Evolutionary conservation across 92 coral and sea anemone genomes (phyloP), one percentile per base, ranked within the genome.

Genomic region (Blastomussa wellsi): DNA sequence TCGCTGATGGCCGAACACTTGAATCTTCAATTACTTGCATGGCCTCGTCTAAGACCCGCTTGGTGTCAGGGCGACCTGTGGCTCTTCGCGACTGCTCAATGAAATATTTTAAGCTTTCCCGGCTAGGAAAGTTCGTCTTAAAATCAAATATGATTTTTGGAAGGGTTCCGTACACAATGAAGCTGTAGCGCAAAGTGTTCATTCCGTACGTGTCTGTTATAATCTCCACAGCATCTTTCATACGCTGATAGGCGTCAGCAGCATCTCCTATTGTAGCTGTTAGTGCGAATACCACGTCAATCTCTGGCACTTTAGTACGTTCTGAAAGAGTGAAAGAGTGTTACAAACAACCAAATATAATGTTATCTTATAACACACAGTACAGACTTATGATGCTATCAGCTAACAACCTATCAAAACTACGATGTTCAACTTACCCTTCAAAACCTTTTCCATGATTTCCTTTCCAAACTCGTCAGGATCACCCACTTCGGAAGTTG

Each of bases 281-380:
- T 80, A 94, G 80, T 32, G 98, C 98, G 35, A 94, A 94, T 53
- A 82, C 93, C 87, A 94, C 77, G 37, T 94, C 98, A 60, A 92
- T 88, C 36, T 82, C 83, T 49, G 93, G 94, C 1, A 84, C 86
- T 55, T 81, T 82, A 8, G 92, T 85, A 47, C 87, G 85, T 66
- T 80, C 94, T 91, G 83, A 2, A n/a, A 81, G 52, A 35, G 68
- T 15, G 5, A 81, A 13, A 26, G 4, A 1, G 35, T 26, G 33
- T 60, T 0, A 26, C 35, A 62, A 57, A 62, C 9, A 15, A n/a
- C n/a, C 10, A 26, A 60, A 59, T 24, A 3, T 24, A 59, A 55
- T 4, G 26, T 53, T 22, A 55, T 0, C 7, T 55, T 24, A n/a
- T 55, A 55, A 55, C 62, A 4, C n/a, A 55, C 26, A 55, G 1